Evolutionary conservation across 2,113 vertebrate species (phyloP), one percentile per base, ranked within the genome.

Genomic region (Siniperca knerii): DNA sequence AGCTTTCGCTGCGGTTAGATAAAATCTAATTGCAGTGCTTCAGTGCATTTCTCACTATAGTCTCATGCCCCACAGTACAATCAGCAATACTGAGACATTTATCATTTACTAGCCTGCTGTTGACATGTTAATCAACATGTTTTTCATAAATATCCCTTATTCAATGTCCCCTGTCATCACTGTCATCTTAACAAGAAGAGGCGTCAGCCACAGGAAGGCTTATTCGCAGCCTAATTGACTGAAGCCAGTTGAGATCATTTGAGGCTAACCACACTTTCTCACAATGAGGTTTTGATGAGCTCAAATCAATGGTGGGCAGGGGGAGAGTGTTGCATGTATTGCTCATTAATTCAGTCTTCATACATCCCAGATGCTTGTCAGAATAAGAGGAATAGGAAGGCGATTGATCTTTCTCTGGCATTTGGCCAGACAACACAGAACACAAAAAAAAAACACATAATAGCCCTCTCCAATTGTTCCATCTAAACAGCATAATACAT

Each of bases 201-300:
- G 80, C 72, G 67, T 90, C 89, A 79, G 87, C 77, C 67, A 62
- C 72, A 83, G 81, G 81, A 88, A 90, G 75, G 65, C 65, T 91
- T 86, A 84, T 92, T 87, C 76, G 11, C 75, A 37, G 79, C 72
- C 62, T 94, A 91, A 94, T 95, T 92, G 92, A 93, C 84, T 91
- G 87, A 79, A 91, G 68, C 88, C 89, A 88, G 70, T 85, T 62
- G 85, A 92, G 85, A 90, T 93, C 85, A 90, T 92, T 90, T 89
- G 88, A 92, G 75, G 90, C 90, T 83, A 93, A 94, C 89, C 81
- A 58, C 86, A 80, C 86, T 91, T 86, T 90, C 87, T 82, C 84
- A 92, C 87, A 91, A 93, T 92, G 88, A 85, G 77, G 68, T 90
- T 90, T 89, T 93, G 88, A 95, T 92, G 92, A 91, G 91, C 87